Percentiles rank a stretch among this genome's conserved stretches.
Evolutionary conservation across 2,888 invertebrate genomes (phyloP).

Genomic region (Rotaria sp.): DNA sequence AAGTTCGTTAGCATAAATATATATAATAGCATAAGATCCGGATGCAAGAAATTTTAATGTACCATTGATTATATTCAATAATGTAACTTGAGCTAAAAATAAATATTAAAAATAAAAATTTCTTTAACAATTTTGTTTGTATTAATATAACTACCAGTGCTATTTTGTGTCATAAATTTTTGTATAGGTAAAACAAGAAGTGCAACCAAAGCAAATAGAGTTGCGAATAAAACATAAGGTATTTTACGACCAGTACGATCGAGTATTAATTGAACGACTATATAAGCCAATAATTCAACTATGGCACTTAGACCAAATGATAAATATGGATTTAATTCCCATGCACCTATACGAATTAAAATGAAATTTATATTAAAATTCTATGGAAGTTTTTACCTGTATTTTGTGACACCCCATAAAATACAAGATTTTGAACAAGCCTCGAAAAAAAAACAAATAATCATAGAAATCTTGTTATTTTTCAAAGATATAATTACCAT

Average conservation of each 20-base stretch:
- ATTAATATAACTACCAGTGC: background rate
- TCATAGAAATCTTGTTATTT: background rate
- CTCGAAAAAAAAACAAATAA: background rate
- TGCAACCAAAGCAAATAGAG: conserved; percentile 49
- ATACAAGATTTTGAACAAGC: conserved; percentile 17
- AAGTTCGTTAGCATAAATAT: conserved; percentile 28
- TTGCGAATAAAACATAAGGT: conserved; percentile 66
- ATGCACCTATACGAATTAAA: background rate
- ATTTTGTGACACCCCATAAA: conserved; percentile 19
- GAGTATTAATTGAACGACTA: conserved; percentile 60
- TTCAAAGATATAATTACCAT: background rate
- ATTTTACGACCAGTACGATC: conserved; percentile 67
- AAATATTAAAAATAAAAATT: background rate
- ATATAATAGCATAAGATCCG: conserved; percentile 20
- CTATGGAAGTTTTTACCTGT: background rate
- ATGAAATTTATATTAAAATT: background rate
- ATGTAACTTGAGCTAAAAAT: background rate
- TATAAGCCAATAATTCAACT: conserved; percentile 70
- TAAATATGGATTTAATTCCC: conserved; percentile 61
- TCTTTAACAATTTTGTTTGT: background rate
- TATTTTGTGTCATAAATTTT: background rate
- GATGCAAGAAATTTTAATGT: conserved; percentile 15
- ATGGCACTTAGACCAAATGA: conserved; percentile 69
- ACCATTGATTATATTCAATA: background rate
- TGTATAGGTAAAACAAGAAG: background rate